Base-by-base conservation (phyloP, 2,113 vertebrate species). In the Tichodroma muraria region DNA sequence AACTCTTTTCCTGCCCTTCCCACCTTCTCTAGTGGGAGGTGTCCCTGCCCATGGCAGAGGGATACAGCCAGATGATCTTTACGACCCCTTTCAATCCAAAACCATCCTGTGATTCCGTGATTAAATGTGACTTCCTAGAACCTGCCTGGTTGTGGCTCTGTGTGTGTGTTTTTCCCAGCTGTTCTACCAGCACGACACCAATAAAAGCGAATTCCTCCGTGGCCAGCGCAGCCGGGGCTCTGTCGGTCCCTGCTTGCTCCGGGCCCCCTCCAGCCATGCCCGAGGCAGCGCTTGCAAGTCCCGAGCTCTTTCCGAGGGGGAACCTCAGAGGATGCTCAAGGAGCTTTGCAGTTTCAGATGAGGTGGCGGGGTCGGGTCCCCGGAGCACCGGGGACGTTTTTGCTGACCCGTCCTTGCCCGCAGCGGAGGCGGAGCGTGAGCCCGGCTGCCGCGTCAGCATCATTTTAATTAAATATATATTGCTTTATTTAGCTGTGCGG, bases 391-490 rank as follows among this genome's bases (percentile, higher is more conserved):
- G 6, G 38, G 79, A 28, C 0, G 5, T 21, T 88, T 88, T 77
- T 88, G 56, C 85, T 56, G 64, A 88, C 53, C 64, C 6, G 17
- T 27, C 84, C 93, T 81, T 57, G 81, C 68, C 25, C 13, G 83
- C 88, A 79, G 31, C 82, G 4, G 69, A 4, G 45, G 88, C 3
- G 27, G 30, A 63, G 57, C 45, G 71, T 77, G 83, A 93, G 24
- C 76, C 24, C 24, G 31, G 86, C 82, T 92, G 84, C 90, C 3
- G 21, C 21, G 6, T 94, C 94, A 94, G 94, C 90, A 89, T 57
- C 69, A 11, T 93, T 95, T 95, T 95, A 95, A 97, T 95, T 85
- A 91, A 71, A 47, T 88, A 69, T 28, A 38, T 66, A 54, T 69
- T 3, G 30, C 91, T 93, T 77, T 79, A 25, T 69, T 87, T 52